A percentile compares a stretch with the other conserved stretches of the same genome.
phyloP scores from a whole-genome alignment of 2,113 vertebrate species.

The cat (Felis catus) region F.catus_Fca126_mat1.0 CM031424.1:82366001-82366500 shows the following conservation, averaged over 20 bases:
- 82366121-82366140: neutral
- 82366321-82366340: neutral
- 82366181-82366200: slow-evolving; percentile 14
- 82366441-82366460: neutral
- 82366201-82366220: neutral
- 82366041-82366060: neutral
- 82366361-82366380: neutral
- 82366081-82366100: neutral
- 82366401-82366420: neutral
- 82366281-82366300: neutral
- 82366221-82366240: neutral
- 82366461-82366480: neutral
- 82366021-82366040: neutral
- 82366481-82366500: neutral
- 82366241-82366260: neutral
- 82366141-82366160: neutral
- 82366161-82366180: neutral
- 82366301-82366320: neutral
- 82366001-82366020: neutral
- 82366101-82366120: slow-evolving; percentile 13
- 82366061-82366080: slow-evolving; percentile 21
- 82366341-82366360: neutral
- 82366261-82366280: neutral
- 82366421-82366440: neutral
- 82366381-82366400: neutral